These are phyloP conservation scores for Peromyscus polionotus DNA, from an alignment of 2,113 vertebrate genomes.

Conservation along the genomic window DNA sequence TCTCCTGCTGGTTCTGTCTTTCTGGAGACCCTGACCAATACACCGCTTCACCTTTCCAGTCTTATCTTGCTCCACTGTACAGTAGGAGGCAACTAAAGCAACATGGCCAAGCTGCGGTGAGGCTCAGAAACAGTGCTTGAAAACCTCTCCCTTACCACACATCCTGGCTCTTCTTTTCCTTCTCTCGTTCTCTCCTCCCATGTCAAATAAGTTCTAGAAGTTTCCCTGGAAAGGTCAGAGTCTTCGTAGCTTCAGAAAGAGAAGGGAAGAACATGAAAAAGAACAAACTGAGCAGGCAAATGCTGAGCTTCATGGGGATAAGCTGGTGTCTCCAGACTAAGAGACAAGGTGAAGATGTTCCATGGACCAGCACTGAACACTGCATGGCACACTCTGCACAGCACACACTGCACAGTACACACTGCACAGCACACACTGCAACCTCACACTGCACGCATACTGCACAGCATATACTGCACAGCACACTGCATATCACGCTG, in stretches of 20 bases:
- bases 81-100: background rate
- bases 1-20: background rate
- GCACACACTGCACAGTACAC: background rate
- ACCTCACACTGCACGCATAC: no score
- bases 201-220: background rate
- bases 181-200: background rate
- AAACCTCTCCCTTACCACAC: background rate
- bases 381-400: no score
- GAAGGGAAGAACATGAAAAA: background rate
- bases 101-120: background rate
- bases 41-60: background rate
- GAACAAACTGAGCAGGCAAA: background rate
- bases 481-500: no score
- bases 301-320: background rate
- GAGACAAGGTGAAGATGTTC: background rate
- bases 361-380: background rate
- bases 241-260: background rate
- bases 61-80: slow-evolving; percentile 24
- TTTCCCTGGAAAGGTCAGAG: background rate
- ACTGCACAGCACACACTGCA: no score
- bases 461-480: no score
- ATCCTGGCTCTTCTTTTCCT: background rate
- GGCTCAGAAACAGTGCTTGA: background rate
- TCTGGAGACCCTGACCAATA: background rate
- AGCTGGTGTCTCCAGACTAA: background rate